Evolutionary conservation across 2,113 vertebrate species (phyloP).

Genomic region (Perca flavescens): DNA sequence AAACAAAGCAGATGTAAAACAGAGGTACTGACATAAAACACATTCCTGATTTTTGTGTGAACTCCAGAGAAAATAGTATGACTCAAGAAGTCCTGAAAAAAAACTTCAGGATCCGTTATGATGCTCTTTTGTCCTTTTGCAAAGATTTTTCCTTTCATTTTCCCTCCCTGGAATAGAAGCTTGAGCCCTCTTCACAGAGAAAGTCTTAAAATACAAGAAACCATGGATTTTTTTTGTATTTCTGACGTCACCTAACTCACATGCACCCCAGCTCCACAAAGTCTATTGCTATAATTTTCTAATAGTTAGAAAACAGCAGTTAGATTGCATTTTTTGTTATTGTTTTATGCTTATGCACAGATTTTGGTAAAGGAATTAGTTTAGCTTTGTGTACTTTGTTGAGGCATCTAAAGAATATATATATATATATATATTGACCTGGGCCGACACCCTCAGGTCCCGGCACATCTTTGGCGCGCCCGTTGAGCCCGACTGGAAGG

Average conservation of each 20-base stretch:
- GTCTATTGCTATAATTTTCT: not conserved
- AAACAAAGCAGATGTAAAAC: conserved; percentile 12
- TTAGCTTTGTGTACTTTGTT: not conserved
- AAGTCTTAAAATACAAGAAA: not conserved
- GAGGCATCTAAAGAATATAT: not conserved
- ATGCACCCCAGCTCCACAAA: not conserved
- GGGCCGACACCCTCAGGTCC: conserved; percentile 81
- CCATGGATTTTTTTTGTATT: not conserved
- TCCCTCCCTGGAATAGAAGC: not conserved
- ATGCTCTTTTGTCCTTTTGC: conserved; percentile 23
- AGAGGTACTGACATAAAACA: not conserved
- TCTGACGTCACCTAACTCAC: not conserved
- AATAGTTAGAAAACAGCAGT: not conserved
- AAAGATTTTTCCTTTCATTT: conserved; percentile 20
- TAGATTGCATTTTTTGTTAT: not conserved
- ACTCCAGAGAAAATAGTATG: not conserved
- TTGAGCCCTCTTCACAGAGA: conserved; percentile 1
- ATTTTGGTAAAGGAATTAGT: not conserved
- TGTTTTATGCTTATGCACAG: not conserved
- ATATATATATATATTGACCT: conserved; percentile 39
- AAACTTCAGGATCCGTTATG: conserved; percentile 15
- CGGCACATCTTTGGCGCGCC: conserved; percentile 89
- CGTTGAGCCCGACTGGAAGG: conserved; percentile 90
- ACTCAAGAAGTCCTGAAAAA: not conserved
- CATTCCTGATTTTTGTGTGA: not conserved